Evolutionary conservation across 2,797 vertebrate genomes (phyloP), one percentile per base, ranked within the genome.

Genomic region (Jordanella pulchra): DNA sequence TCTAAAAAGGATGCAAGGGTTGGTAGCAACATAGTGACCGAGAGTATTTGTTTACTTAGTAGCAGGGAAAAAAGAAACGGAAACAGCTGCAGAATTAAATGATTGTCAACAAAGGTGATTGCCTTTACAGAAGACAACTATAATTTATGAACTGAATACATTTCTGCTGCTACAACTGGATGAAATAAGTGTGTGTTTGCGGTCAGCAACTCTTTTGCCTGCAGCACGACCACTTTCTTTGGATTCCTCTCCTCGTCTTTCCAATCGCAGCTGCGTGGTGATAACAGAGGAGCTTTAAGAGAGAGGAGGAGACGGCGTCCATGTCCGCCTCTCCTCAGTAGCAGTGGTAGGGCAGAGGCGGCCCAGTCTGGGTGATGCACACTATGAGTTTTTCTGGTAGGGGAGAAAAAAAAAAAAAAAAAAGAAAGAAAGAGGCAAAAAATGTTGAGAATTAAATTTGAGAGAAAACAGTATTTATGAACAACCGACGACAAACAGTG

Each of bases 361-460:
- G 93, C 89, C 92, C 92, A 30, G 91, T 92, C 85, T 90, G 93
- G 84, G 93, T 93, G 88, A 94, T 93, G 91, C 93, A 95, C 87
- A 95, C 93, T 35, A 95, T 95, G 93, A 95, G 91, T 93, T 94
- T 94, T 93, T 95, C 94, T 95, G 82, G n/a, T n/a, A n/a, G n/a
- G n/a, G n/a, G 45, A 68, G 71, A 35, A 66, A 60, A 13, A 42
- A 77, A 44, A 84, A 53, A n/a, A 3, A 23, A 23, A 25, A 56
- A 65, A 80, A 60, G 50, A 76, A 68, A 65, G 39, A 69, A 3
- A n/a, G n/a, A n/a, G n/a, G n/a, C n/a, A n/a, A n/a, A n/a, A n/a
- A n/a, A n/a, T n/a, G n/a, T n/a, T n/a, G n/a, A n/a, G n/a, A n/a
- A 23, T 56, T 35, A 72, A 51, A 7, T 0, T n/a, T 27, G 5